phyloP scores from a whole-genome alignment of 2,113 vertebrate genomes.

The Neodon shergylaensis region DNA sequence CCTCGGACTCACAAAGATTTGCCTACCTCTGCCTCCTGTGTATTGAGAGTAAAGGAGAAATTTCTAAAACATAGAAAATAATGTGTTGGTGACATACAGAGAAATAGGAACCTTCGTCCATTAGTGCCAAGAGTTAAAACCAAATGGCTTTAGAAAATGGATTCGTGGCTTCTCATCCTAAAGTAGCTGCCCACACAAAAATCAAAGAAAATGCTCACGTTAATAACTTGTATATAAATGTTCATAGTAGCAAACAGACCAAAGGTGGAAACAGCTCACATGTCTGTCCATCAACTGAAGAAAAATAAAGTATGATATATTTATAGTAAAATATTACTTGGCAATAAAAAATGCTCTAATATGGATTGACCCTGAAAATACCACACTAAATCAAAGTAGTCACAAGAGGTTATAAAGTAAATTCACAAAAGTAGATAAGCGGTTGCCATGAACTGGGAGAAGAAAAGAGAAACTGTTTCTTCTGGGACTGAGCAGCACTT shows the following conservation, averaged over 20 bases:
- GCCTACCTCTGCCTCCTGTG: background rate
- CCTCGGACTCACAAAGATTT: background rate
- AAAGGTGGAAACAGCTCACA: background rate
- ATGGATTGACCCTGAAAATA: background rate
- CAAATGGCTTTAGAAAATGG: background rate
- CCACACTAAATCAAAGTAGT: background rate
- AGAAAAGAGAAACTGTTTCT: background rate
- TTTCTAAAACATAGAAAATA: slow-evolving; percentile 32
- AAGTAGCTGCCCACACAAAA: background rate
- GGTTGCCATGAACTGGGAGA: background rate
- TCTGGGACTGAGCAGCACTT: background rate
- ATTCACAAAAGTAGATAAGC: background rate
- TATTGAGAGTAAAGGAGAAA: background rate
- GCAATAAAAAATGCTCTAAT: slow-evolving; percentile 52
- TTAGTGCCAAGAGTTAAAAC: background rate
- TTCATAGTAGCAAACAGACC: background rate
- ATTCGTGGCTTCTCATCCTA: background rate
- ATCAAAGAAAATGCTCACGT: background rate
- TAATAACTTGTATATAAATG: background rate
- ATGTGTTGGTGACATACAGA: background rate
- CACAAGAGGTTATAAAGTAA: slow-evolving; percentile 2
- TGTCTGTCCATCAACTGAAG: background rate
- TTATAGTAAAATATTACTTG: slow-evolving; percentile 46
- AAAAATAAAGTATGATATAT: slow-evolving; percentile 35
- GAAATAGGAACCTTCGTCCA: background rate